These are phyloP conservation scores for Trididemnum nubilum DNA, from an alignment of 23 tunicate species.

Conservation along the genomic window DNA sequence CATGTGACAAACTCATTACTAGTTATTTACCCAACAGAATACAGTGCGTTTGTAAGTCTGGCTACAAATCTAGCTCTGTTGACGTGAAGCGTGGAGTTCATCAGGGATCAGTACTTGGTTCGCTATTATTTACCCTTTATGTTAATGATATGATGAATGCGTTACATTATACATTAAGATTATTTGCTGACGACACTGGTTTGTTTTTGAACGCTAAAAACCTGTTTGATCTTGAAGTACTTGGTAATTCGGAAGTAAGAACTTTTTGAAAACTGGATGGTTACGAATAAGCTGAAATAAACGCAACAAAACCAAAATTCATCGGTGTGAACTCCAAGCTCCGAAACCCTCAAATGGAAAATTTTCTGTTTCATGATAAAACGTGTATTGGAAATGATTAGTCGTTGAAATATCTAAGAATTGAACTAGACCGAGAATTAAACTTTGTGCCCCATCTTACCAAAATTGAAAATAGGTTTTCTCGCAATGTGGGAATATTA, in stretches of 20 bases:
- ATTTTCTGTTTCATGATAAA: not conserved
- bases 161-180: not conserved
- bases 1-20: not conserved
- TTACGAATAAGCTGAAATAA: not conserved
- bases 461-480: not conserved
- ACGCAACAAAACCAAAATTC: not conserved
- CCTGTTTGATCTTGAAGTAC: not conserved
- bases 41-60: not conserved
- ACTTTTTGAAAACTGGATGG: not conserved
- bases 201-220: not conserved
- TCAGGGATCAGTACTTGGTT: not conserved
- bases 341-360: not conserved
- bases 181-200: not conserved
- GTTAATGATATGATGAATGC: not conserved
- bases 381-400: not conserved
- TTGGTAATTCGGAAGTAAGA: not conserved
- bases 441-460: not conserved
- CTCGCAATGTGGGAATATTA: not conserved
- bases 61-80: not conserved
- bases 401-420: not conserved
- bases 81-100: not conserved
- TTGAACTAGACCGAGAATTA: not conserved
- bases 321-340: not conserved
- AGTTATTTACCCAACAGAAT: not conserved
- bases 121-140: not conserved